These are phyloP conservation scores for Kryptolebias marmoratus DNA, from an alignment of 2,113 vertebrate genomes.

Conservation along the genomic window DNA sequence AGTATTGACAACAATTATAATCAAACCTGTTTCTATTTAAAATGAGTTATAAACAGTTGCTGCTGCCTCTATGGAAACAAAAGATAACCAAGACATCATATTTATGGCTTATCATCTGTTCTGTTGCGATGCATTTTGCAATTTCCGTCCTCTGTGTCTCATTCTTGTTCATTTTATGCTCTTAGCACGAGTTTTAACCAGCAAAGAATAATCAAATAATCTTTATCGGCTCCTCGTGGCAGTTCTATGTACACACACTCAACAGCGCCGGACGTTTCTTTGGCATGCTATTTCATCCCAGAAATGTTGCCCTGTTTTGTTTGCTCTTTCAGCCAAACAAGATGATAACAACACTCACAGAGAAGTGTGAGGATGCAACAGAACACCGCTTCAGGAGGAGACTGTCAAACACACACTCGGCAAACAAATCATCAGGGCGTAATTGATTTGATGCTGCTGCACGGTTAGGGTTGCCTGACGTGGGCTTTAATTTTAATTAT, in stretches of 20 bases:
- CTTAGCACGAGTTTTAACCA: slow-evolving; percentile 11
- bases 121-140: slow-evolving; percentile 10
- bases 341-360: slow-evolving; percentile 17
- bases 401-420: slow-evolving; percentile 10
- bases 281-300: slow-evolving; percentile 26
- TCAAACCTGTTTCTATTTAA: slow-evolving; percentile 45
- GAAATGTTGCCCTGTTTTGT: slow-evolving; percentile 38
- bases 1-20: slow-evolving; percentile 1
- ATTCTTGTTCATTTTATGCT: background rate
- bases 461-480: slow-evolving; percentile 14
- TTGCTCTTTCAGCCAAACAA: slow-evolving; percentile 18
- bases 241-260: slow-evolving; percentile 63
- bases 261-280: slow-evolving; percentile 17
- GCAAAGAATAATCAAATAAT: slow-evolving; percentile 60
- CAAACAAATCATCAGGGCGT: slow-evolving; percentile 31
- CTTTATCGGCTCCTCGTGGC: slow-evolving; percentile 59
- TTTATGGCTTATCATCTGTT: background rate
- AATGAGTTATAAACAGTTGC: slow-evolving; percentile 16
- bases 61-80: slow-evolving; percentile 31
- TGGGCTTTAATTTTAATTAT: background rate
- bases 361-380: background rate
- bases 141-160: background rate
- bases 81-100: slow-evolving; percentile 6
- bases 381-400: background rate
- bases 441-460: slow-evolving; percentile 18